Evolutionary conservation across 2,888 invertebrate genomes (phyloP), one percentile per base, ranked within the genome.

Genomic region (Tachystola acroxantha): DNA sequence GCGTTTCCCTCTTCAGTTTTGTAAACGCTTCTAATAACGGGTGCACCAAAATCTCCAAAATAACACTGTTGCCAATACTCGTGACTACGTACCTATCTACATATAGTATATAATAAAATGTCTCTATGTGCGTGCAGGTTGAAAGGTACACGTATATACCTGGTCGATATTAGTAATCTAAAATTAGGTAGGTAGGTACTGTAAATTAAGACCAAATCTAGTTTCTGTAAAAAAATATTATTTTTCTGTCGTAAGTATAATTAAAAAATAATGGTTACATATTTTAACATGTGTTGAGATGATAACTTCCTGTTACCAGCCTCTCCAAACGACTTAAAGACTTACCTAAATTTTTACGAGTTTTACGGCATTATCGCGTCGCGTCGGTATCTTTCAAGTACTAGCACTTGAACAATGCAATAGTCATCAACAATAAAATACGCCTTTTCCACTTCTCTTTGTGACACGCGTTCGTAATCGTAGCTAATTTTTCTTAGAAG

Each of bases 381-480:
- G 11, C 38, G 53, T 50, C 60, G 54, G 51, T 39, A 42, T 48
- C 54, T 59, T 53, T 51, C 43, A 52, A 62, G 52, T 46, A 52
- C 40, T 24, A 24, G 41, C 47, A 53, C 54, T 63, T 48, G 38
- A 51, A 42, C 37, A 35, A 62, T 50, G 67, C 64, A 70, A 73
- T 60, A 43, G 46, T 34, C 42, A 45, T 48, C 41, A 43, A 27
- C 42, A 44, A 60, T 55, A 65, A 62, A 61, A 62, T 54, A 50
- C 35, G 43, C 9, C 16, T n/a, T 41, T 46, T 34, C 45, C 30
- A 10, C 45, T 36, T 44, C 46, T 44, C 44, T 48, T 42, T 45
- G n/a, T n/a, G 53, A 63, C 73, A 75, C 77, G 71, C 67, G 76
- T 66, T 67, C 61, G 50, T 51, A 45, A 52, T 67, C 61, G 50